These are phyloP conservation scores for Tiphia femorata DNA, from an alignment of 2,888 invertebrate species.

Conservation along the genomic window DNA sequence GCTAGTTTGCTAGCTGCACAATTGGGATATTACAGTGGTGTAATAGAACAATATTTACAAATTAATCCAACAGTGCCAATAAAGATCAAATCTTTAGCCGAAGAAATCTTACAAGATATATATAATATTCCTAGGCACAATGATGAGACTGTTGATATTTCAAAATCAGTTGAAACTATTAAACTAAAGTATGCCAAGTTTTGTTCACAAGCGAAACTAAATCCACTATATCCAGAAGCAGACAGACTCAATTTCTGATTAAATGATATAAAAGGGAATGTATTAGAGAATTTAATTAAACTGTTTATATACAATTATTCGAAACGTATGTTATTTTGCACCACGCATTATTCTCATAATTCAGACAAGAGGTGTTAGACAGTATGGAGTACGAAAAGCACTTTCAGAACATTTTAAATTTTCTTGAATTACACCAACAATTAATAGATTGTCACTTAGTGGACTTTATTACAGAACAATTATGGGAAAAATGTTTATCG, in stretches of 20 bases:
- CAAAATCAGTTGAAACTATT: constrained; percentile 74
- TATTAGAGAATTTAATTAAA: too few relatives aligned
- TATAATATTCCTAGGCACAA: constrained; percentile 77
- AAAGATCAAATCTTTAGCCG: constrained; percentile 72
- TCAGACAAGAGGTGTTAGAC: neutral
- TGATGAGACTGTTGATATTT: constrained; percentile 76
- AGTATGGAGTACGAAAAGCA: constrained; percentile 44
- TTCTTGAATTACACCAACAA: constrained; percentile 73
- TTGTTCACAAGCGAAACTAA: constrained; percentile 77
- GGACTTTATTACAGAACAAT: constrained; percentile 77
- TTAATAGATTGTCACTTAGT: constrained; percentile 85
- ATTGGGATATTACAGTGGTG: constrained; percentile 80
- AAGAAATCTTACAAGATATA: constrained; percentile 74
- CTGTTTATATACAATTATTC: neutral
- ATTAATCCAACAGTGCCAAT: constrained; percentile 60
- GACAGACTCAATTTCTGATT: constrained; percentile 74
- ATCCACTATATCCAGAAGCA: constrained; percentile 72
- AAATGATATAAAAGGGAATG: too few relatives aligned
- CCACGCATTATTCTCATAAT: too few relatives aligned
- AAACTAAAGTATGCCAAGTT: constrained; percentile 79
- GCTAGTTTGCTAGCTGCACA: constrained; percentile 83
- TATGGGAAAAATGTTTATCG: constrained; percentile 77
- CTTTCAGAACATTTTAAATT: constrained; percentile 70
- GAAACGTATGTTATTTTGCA: neutral
- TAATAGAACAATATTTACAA: constrained; percentile 71